Base-by-base conservation (phyloP, 2,888 invertebrate species). In the Oxycera nigricornis region DNA sequence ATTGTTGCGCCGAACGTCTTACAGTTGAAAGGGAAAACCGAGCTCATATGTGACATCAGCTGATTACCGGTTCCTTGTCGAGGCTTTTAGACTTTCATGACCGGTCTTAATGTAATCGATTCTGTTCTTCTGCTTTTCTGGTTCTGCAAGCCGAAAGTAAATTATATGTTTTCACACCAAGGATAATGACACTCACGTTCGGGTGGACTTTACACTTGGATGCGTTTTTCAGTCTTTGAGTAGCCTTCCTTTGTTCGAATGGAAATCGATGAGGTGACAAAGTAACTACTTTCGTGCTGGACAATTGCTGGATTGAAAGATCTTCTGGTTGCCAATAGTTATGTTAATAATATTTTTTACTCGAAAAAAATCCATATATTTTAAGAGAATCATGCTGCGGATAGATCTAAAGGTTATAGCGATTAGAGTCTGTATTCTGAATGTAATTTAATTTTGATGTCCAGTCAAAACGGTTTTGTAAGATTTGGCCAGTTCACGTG, bases 151-250 rank as follows among this genome's bases (percentile, higher is more conserved):
- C 59, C 61, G 65, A 65, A 74, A 65, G 74, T 74, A 62, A 76
- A 73, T 74, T 76, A 74, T 73, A 73, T 62, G 72, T 74, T 76
- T 76, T 76, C 76, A 76, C 76, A 76, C 76, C 72, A 57, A 65
- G 41, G 24, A 74, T 28, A 75, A 75, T 75, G 68, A 17, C 57
- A 20, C 52, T 14, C 26, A 26, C 46, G 11, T 39, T 31, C 17
- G 59, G 39, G 39, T 52, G 67, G 74, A 76, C 73, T 76, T 76
- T 35, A 76, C 76, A 76, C 72, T 74, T 74, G 70, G 62, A n/a
- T 74, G 72, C 70, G 46, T 61, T 70, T 41, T 26, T 52, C 73
- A 52, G 30, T n/a, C 30, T 46, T 50, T 68, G 28, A 46, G 68
- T 73, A 26, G 28, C 52, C 70, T 52, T 62, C 70, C 52, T 70